These are phyloP conservation scores for Galleria mellonella DNA, from an alignment of 1,140 invertebrate genomes.

Conservation along the genomic window DNA sequence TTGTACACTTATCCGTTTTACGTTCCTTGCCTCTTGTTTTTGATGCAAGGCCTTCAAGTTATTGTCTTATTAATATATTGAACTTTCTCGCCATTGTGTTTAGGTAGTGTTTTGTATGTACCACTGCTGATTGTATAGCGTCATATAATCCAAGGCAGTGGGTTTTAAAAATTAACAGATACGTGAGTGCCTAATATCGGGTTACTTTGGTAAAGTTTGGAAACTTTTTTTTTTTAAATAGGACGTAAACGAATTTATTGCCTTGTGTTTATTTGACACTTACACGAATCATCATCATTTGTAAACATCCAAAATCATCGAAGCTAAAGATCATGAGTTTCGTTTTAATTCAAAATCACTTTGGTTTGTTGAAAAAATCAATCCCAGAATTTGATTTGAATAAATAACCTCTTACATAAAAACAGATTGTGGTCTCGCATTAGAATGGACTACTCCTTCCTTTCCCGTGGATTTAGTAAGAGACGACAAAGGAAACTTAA, in stretches of 20 bases:
- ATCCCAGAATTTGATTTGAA: too few species aligned
- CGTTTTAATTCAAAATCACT: not conserved
- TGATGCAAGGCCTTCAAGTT: slow-evolving; percentile 28
- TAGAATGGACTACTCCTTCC: too few species aligned
- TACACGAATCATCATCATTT: not conserved
- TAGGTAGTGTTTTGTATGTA: slow-evolving; percentile 21
- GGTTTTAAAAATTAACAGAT: slow-evolving; percentile 57
- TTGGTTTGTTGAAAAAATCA: too few species aligned
- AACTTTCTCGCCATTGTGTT: slow-evolving; percentile 11
- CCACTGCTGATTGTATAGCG: slow-evolving; percentile 27
- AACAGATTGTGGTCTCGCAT: too few species aligned
- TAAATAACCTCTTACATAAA: slow-evolving; percentile 1
- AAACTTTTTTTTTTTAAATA: slow-evolving; percentile 20
- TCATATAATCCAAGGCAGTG: slow-evolving; percentile 48
- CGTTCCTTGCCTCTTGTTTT: slow-evolving; percentile 39
- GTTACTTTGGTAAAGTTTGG: slow-evolving; percentile 27
- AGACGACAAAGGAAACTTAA: too few species aligned
- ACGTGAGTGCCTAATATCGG: slow-evolving; percentile 53
- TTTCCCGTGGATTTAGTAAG: too few species aligned
- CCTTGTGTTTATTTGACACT: not conserved
- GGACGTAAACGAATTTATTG: not conserved
- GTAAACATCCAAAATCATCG: not conserved
- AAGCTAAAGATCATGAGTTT: not conserved
- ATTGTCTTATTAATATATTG: slow-evolving; percentile 15
- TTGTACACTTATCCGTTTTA: slow-evolving; percentile 24